Base-by-base conservation (phyloP, 1,140 invertebrate species). In the Dermatophagoides farinae region DNA sequence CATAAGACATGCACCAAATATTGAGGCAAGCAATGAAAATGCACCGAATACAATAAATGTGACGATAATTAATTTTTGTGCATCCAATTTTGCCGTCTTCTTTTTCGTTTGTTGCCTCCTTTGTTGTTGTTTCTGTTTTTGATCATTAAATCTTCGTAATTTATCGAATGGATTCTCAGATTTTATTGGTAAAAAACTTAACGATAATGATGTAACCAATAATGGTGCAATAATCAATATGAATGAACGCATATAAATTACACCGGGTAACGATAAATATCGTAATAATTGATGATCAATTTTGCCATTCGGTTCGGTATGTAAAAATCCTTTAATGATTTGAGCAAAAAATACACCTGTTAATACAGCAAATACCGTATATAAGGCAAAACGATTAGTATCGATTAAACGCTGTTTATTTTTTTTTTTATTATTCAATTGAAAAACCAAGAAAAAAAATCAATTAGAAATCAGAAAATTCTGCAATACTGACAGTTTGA, bases 211-310 rank as follows among this genome's bases (percentile, higher is more conserved):
- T 16, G 58, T 18, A 31, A 64, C 53, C 4, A 66, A 51, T 12
- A 66, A 43, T 1, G 65, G 65, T 10, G 64, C 61, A 11, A 66
- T 62, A 38, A 66, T 61, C 62, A 66, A 62, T n/a, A 64, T 31
- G 23, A 66, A 66, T 11, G 62, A 44, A 31, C 63, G 46, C 16
- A 66, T 50, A n/a, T 63, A 59, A 0, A 66, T 47, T n/a, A 60
- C 61, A 47, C 65, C 63, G 0, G 65, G 65, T 12, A 66, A 60
- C 5, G 63, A 60, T 5, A 64, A 52, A 41, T 60, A 60, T 12
- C 41, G 16, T n/a, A 60, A 41, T n/a, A 50, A 18, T 8, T 47
- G 12, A 23, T 51, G 58, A 41, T 47, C 44, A 20, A 60, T 43
- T 52, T 47, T n/a, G 1, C 16, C 14, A 38, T 41, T 38, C 2